Conservation (phyloP, 92 coral and sea anemone species). For the Phenganax stokvisi region DNA sequence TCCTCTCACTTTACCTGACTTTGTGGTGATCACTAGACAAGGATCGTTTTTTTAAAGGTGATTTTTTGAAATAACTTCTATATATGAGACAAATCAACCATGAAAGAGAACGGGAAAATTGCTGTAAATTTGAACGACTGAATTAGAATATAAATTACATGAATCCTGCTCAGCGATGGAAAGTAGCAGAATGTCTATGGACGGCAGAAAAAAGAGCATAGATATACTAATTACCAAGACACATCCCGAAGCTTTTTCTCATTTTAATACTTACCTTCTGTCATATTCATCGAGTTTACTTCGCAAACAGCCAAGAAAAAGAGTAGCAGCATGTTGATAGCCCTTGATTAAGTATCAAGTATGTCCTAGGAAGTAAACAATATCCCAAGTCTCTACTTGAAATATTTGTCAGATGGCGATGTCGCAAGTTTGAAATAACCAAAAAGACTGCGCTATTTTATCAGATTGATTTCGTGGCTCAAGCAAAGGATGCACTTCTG, state of each 20-base stretch:
- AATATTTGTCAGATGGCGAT: too few species aligned
- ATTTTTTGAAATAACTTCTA: background rate
- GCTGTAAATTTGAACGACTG: too few species aligned
- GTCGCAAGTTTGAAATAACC: too few species aligned
- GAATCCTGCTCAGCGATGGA: too few species aligned
- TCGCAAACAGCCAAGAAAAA: background rate
- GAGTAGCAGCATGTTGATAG: background rate
- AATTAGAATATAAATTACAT: too few species aligned
- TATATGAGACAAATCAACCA: background rate
- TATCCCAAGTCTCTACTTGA: too few species aligned
- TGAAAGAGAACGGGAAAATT: background rate
- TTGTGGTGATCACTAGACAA: background rate
- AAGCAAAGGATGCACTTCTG: too few species aligned
- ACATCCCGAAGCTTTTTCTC: background rate
- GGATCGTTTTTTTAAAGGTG: background rate
- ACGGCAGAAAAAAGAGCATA: too few species aligned
- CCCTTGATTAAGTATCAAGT: background rate
- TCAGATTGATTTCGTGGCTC: too few species aligned
- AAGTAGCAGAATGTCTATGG: too few species aligned
- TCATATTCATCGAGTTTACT: background rate
- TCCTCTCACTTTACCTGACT: conserved; percentile 2
- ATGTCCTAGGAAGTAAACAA: too few species aligned
- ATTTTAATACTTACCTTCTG: background rate
- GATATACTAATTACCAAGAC: background rate
- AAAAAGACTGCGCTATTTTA: too few species aligned